Percentiles rank a stretch among this genome's conserved stretches.
phyloP scores from a whole-genome alignment of 1,140 invertebrate species.

The Tetraneura akinire region DNA sequence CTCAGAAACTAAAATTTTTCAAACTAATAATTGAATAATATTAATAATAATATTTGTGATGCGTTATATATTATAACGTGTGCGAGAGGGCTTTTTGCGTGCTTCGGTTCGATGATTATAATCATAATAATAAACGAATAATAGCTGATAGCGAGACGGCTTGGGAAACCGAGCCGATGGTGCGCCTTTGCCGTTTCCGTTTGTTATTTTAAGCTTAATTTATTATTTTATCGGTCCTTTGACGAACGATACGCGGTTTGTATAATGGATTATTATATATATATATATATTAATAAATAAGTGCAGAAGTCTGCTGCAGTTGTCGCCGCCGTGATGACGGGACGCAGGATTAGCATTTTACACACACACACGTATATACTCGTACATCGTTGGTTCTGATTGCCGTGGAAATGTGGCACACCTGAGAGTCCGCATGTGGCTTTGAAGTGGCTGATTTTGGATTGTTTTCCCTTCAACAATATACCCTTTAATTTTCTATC shows the following conservation, averaged over 20 bases:
- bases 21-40: no score
- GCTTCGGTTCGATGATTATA: neutral
- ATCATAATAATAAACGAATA: conserved; percentile 40
- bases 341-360: conserved; percentile 43
- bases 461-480: conserved; percentile 3
- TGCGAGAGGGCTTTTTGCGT: neutral
- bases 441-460: conserved; percentile 41
- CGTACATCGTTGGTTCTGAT: conserved; percentile 48
- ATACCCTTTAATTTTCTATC: neutral
- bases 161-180: conserved; percentile 42
- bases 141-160: conserved; percentile 13
- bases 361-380: no score
- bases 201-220: conserved; percentile 50
- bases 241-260: neutral
- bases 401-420: conserved; percentile 31
- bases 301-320: neutral
- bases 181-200: conserved; percentile 31
- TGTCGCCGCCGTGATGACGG: neutral
- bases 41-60: no score
- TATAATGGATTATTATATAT: no score
- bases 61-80: no score
- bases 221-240: conserved; percentile 46
- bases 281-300: no score
- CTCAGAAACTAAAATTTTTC: no score
- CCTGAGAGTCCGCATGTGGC: conserved; percentile 1